A percentile compares a stretch with the other conserved stretches of the same genome.
Conservation (phyloP, 2,797 vertebrate species). For the Poecilia picta region DNA sequence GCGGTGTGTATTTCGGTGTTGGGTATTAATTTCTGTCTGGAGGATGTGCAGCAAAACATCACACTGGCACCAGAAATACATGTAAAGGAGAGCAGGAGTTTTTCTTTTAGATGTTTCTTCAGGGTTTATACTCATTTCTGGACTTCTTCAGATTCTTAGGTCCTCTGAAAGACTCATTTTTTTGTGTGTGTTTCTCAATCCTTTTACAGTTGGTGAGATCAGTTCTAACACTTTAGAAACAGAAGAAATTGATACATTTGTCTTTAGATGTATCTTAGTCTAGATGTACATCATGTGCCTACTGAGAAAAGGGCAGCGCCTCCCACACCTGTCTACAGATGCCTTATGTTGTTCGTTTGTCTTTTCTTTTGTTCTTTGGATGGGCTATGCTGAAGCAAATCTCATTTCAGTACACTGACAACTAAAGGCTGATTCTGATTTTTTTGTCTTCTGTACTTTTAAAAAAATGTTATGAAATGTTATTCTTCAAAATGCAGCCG, state of each 20-base stretch:
- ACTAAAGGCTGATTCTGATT: too few species aligned
- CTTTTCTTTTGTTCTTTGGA: too few species aligned
- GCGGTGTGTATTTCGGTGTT: not conserved
- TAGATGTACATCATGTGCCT: too few species aligned
- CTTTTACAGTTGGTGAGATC: not conserved
- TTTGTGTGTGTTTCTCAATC: not conserved
- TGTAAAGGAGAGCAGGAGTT: not conserved
- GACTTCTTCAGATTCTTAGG: not conserved
- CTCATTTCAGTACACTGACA: too few species aligned
- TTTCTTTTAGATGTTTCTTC: not conserved
- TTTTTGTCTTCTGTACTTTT: not conserved
- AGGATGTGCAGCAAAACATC: not conserved
- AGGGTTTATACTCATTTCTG: not conserved
- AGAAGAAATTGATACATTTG: not conserved
- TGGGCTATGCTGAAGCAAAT: too few species aligned
- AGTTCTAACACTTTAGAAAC: not conserved
- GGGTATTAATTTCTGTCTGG: not conserved
- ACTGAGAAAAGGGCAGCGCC: too few species aligned
- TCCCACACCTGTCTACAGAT: too few species aligned
- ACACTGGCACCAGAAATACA: not conserved
- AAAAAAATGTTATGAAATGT: not conserved
- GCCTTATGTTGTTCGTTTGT: too few species aligned
- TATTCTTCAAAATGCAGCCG: not conserved
- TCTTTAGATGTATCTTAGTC: too few species aligned
- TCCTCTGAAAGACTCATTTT: not conserved